phyloP scores from a whole-genome alignment of 2,888 invertebrate species.

The Oxystoma pomonae region DNA sequence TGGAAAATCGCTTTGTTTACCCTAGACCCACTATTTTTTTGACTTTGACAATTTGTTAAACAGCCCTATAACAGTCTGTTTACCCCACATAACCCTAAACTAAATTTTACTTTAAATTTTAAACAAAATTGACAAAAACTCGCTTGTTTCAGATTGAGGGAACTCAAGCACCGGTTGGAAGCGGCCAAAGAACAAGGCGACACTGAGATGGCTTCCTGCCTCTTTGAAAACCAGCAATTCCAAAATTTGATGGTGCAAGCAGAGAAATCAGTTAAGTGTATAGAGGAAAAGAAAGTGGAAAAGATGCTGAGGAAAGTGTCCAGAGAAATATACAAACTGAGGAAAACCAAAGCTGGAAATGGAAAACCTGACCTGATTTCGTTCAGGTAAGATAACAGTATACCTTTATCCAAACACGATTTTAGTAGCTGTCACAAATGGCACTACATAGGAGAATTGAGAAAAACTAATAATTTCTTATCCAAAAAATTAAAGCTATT shows the following conservation, averaged over 20 bases:
- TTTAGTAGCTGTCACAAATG: too few relatives aligned
- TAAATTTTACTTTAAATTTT: too few relatives aligned
- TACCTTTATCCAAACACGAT: too few relatives aligned
- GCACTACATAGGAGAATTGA: too few relatives aligned
- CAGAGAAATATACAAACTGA: slow-evolving; percentile 84
- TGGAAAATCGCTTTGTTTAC: too few relatives aligned
- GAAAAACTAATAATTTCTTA: too few relatives aligned
- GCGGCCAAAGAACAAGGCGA: slow-evolving; percentile 81
- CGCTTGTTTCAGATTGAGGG: slow-evolving; percentile 73
- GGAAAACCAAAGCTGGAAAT: slow-evolving; percentile 82
- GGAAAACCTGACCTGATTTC: slow-evolving; percentile 88
- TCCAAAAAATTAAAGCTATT: too few relatives aligned
- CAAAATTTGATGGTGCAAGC: slow-evolving; percentile 64
- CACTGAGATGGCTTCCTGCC: slow-evolving; percentile 78
- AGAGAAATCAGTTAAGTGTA: slow-evolving; percentile 53
- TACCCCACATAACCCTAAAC: too few relatives aligned
- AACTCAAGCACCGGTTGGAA: slow-evolving; percentile 77
- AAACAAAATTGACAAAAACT: too few relatives aligned
- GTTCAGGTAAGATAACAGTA: slow-evolving; percentile 91
- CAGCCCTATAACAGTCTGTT: too few relatives aligned
- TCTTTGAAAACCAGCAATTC: slow-evolving; percentile 83
- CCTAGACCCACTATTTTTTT: too few relatives aligned
- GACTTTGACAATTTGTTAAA: too few relatives aligned
- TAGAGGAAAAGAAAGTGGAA: slow-evolving; percentile 67
- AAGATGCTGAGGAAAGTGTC: slow-evolving; percentile 83